A percentile compares a stretch with the other conserved stretches of the same genome.
phyloP scores from a whole-genome alignment of 1,140 invertebrate species.

The Helicoverpa armigera region DNA sequence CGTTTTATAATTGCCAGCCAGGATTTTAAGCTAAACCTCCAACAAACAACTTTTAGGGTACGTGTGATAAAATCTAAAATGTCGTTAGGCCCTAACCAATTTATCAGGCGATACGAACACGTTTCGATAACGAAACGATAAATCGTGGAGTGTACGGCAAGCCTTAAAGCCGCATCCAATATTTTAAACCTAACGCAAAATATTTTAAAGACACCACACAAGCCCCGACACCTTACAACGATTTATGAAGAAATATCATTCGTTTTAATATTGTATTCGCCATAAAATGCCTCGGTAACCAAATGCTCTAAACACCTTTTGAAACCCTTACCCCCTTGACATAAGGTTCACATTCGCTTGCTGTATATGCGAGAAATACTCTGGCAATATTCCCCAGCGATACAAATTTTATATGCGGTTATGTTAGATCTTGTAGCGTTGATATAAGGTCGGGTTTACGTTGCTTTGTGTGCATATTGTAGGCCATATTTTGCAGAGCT shows the following conservation, averaged over 20 bases:
- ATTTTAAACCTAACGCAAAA: slow-evolving; percentile 45
- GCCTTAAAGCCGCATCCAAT: slow-evolving; percentile 37
- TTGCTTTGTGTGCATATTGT: slow-evolving; percentile 19
- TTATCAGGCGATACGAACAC: slow-evolving; percentile 10
- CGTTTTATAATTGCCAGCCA: no score
- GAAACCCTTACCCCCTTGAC: background rate
- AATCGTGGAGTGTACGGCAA: slow-evolving; percentile 13
- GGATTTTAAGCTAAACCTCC: no score
- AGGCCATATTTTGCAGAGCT: slow-evolving; percentile 17
- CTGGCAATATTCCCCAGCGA: slow-evolving; percentile 21
- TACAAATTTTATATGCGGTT: slow-evolving; percentile 29
- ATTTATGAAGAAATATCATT: slow-evolving; percentile 66
- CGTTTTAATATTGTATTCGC: slow-evolving; percentile 60
- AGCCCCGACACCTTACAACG: slow-evolving; percentile 50
- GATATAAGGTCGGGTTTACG: slow-evolving; percentile 22
- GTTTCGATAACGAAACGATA: slow-evolving; percentile 24
- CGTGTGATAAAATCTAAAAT: background rate
- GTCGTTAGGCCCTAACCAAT: background rate
- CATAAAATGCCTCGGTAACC: slow-evolving; percentile 49
- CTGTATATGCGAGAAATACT: background rate
- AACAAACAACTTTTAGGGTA: background rate
- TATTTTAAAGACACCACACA: slow-evolving; percentile 45
- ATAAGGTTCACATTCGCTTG: slow-evolving; percentile 24
- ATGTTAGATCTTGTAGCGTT: background rate
- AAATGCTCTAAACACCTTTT: background rate